These are phyloP conservation scores for Chloroceryle amazona DNA, from an alignment of 2,797 vertebrate species.

Conservation along the genomic window DNA sequence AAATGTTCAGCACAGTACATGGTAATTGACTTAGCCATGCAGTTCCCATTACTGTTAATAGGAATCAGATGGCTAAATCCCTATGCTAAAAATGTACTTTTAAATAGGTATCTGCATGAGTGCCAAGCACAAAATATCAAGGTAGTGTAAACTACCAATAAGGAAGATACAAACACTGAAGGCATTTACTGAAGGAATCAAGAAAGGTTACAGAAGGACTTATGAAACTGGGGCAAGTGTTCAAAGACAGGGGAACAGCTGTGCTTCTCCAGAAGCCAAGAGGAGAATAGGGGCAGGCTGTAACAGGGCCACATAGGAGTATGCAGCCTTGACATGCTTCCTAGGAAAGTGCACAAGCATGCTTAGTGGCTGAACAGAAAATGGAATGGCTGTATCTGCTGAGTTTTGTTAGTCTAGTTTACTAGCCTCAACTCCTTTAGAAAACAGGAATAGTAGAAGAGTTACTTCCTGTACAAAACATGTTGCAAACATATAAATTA, in stretches of 20 bases:
- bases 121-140: slow-evolving; percentile 20
- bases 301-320: neutral
- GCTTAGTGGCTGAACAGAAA: neutral
- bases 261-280: neutral
- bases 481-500: neutral
- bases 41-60: slow-evolving; percentile 66
- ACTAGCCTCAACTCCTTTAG: neutral
- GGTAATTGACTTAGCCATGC: slow-evolving; percentile 52
- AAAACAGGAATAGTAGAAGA: neutral
- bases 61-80: slow-evolving; percentile 64
- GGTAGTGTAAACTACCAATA: neutral
- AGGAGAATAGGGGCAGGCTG: neutral
- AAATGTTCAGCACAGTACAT: slow-evolving; percentile 19
- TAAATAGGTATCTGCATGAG: slow-evolving; percentile 21
- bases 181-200: neutral
- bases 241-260: neutral
- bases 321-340: neutral
- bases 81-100: slow-evolving; percentile 48
- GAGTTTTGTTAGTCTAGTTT: neutral
- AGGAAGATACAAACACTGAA: neutral
- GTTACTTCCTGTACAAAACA: neutral
- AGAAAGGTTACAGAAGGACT: neutral
- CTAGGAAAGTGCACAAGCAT: neutral
- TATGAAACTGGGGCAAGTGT: neutral
- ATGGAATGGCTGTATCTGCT: neutral